Evolutionary conservation across 1,140 invertebrate species (phyloP).

Genomic region (Drosophila fuyamai): DNA sequence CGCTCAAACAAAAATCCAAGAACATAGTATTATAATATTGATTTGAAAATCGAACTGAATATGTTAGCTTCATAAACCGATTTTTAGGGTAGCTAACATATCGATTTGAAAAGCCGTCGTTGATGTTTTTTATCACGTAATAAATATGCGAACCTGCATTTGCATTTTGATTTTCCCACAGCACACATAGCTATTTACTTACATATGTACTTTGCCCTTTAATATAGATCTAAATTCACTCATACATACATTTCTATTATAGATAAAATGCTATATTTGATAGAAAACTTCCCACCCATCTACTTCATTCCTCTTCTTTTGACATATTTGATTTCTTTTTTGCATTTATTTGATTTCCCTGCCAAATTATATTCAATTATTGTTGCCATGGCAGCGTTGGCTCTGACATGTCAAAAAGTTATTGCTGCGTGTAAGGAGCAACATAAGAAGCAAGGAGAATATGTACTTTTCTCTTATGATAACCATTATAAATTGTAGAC

Average conservation of each 20-base stretch:
- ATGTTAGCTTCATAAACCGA: too few species aligned
- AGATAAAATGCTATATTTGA: slow-evolving; percentile 43
- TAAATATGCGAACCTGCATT: slow-evolving; percentile 75
- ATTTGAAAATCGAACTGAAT: too few species aligned
- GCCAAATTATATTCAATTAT: slow-evolving; percentile 50
- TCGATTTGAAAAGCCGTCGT: not conserved
- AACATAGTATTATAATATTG: too few species aligned
- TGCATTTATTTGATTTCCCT: slow-evolving; percentile 55
- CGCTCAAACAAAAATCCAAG: too few species aligned
- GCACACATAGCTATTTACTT: not conserved
- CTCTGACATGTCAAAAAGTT: slow-evolving; percentile 16
- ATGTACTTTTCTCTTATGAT: not conserved
- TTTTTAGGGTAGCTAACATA: not conserved
- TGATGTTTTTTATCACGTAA: slow-evolving; percentile 30
- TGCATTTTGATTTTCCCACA: slow-evolving; percentile 63
- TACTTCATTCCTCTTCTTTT: slow-evolving; percentile 3
- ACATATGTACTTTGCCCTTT: too few species aligned
- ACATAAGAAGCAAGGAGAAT: not conserved
- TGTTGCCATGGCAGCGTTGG: slow-evolving; percentile 36
- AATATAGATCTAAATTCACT: slow-evolving; percentile 1
- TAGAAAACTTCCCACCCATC: not conserved
- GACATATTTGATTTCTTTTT: slow-evolving; percentile 50
- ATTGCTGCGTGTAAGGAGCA: not conserved
- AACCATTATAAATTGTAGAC: not conserved
- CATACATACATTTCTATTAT: slow-evolving; percentile 23